Evolutionary conservation across 2,888 invertebrate genomes (phyloP).

Genomic region (Aquatica leii): DNA sequence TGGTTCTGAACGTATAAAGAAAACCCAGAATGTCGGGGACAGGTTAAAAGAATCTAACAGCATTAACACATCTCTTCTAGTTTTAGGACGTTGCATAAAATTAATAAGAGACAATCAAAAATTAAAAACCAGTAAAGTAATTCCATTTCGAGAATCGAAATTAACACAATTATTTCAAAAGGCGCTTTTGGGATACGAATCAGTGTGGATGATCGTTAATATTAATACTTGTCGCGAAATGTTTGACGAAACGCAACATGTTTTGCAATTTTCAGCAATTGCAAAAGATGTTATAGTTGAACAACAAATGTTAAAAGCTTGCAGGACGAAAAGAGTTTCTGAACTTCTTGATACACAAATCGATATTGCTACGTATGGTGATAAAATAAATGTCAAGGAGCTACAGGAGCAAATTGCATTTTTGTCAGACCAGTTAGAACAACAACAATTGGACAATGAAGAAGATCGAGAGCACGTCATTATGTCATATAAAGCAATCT

Average conservation of each 20-base stretch:
- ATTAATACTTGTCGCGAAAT: conserved; percentile 78
- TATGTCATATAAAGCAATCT: conserved; percentile 11
- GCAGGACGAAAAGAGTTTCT: background rate
- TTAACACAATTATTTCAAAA: conserved; percentile 85
- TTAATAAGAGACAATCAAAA: conserved; percentile 61
- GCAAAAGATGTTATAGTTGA: conserved; percentile 67
- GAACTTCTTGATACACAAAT: background rate
- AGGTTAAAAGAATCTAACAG: conserved; percentile 84
- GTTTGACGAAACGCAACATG: conserved; percentile 84
- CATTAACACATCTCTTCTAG: conserved; percentile 89
- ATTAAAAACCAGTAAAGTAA: conserved; percentile 54
- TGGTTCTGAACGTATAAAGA: conserved; percentile 84
- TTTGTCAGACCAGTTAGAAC: background rate
- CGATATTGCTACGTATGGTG: too few species aligned
- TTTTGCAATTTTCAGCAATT: conserved; percentile 82
- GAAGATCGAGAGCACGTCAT: conserved; percentile 13
- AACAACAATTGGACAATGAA: conserved; percentile 4
- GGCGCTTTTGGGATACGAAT: conserved; percentile 75
- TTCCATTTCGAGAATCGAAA: conserved; percentile 85
- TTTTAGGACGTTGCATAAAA: conserved; percentile 81
- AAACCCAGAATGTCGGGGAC: conserved; percentile 75
- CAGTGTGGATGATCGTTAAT: conserved; percentile 85
- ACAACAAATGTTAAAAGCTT: conserved; percentile 14
- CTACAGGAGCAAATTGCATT: background rate
- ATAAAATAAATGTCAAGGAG: background rate